These are phyloP conservation scores for Pseudorasbora parva DNA, from an alignment of 2,113 vertebrate species.

Conservation along the genomic window DNA sequence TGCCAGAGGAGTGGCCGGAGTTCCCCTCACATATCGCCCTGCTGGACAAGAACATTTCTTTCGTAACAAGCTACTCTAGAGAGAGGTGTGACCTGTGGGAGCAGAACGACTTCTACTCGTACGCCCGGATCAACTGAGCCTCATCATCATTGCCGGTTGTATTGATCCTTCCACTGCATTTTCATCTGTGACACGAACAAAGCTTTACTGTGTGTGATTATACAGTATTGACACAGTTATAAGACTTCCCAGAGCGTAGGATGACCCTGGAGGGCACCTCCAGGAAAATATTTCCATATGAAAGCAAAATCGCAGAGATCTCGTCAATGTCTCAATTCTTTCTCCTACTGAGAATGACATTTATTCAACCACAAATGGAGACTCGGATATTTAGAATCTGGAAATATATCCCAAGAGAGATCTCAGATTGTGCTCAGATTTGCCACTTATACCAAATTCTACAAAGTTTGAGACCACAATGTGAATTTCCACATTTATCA, in stretches of 20 bases:
- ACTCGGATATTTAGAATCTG: neutral
- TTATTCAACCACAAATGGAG: neutral
- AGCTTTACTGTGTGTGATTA: slow-evolving; percentile 6
- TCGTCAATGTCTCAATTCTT: neutral
- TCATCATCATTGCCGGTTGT: neutral
- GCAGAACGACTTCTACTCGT: slow-evolving; percentile 67
- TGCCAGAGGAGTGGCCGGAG: slow-evolving; percentile 68
- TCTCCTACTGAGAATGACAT: neutral
- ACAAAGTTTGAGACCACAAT: neutral
- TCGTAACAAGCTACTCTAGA: slow-evolving; percentile 39
- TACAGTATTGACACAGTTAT: neutral
- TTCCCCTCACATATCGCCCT: slow-evolving; percentile 72
- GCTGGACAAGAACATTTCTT: slow-evolving; percentile 59
- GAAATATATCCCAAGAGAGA: neutral
- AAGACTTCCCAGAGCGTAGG: neutral
- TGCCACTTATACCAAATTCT: neutral
- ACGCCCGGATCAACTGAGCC: slow-evolving; percentile 76
- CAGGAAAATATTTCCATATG: neutral
- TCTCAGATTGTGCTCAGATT: too few species aligned
- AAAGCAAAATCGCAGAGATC: neutral
- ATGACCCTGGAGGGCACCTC: neutral
- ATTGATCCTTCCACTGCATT: neutral
- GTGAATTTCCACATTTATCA: neutral
- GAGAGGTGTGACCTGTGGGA: slow-evolving; percentile 73
- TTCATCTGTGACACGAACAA: neutral